These are phyloP conservation scores for Gasteruption jaculator DNA, from an alignment of 2,888 invertebrate species.

Conservation along the genomic window DNA sequence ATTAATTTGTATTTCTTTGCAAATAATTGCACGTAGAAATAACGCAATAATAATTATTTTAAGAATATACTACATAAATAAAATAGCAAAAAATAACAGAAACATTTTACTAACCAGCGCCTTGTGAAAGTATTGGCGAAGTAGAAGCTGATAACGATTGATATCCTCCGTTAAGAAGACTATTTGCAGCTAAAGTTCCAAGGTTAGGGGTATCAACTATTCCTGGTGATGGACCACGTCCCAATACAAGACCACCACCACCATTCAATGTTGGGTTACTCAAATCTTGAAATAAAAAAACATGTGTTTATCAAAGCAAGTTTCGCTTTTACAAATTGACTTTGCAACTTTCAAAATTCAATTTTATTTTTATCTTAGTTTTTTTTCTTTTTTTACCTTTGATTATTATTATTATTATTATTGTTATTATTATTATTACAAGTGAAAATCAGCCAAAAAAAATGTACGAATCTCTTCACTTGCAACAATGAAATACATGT, in stretches of 20 bases:
- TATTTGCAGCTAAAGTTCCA: slow-evolving; percentile 39
- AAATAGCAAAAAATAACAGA: too few species aligned
- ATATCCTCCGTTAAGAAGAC: slow-evolving; percentile 55
- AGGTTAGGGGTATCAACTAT: slow-evolving; percentile 53
- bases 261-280: slow-evolving; percentile 52
- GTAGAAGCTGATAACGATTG: slow-evolving; percentile 58
- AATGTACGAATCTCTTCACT: neutral
- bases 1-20: slow-evolving; percentile 4
- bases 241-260: slow-evolving; percentile 54
- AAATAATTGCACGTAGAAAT: too few species aligned
- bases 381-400: too few species aligned
- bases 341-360: too few species aligned
- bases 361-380: too few species aligned
- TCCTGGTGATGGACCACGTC: slow-evolving; percentile 60
- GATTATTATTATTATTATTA: too few species aligned
- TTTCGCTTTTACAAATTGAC: too few species aligned
- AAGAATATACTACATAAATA: too few species aligned
- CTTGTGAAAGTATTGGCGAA: slow-evolving; percentile 58
- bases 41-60: too few species aligned
- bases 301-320: too few species aligned
- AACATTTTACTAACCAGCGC: slow-evolving; percentile 35
- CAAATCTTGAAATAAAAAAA: slow-evolving; percentile 49
- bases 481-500: neutral
- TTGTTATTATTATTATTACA: too few species aligned
- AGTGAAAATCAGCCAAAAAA: too few species aligned